phyloP scores from a whole-genome alignment of 2,113 vertebrate species.

The Oxyura jamaicensis region DNA sequence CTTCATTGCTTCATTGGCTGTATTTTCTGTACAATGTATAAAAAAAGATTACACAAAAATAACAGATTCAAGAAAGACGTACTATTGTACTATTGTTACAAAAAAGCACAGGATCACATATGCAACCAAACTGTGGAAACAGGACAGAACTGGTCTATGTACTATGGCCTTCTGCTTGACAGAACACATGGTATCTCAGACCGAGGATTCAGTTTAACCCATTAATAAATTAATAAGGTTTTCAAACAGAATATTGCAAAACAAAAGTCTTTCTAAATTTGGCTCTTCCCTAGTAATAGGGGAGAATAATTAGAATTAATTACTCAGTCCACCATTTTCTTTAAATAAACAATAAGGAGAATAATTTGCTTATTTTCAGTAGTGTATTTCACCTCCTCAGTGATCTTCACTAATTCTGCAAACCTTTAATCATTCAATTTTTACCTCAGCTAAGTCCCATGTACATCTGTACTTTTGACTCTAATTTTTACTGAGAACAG shows the following conservation, averaged over 20 bases:
- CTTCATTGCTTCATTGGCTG: fast-evolving
- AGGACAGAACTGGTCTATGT: background rate
- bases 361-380: background rate
- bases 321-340: background rate
- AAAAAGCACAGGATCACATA: background rate
- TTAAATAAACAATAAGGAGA: background rate
- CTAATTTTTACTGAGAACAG: background rate
- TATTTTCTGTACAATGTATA: background rate
- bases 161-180: background rate
- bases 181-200: background rate
- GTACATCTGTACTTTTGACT: background rate
- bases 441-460: background rate
- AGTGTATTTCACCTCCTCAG: background rate
- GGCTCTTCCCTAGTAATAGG: fast-evolving
- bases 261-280: background rate
- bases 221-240: background rate
- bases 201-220: background rate
- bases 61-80: background rate
- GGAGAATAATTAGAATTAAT: background rate
- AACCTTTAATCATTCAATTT: background rate
- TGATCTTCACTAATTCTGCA: background rate
- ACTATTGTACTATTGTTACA: background rate
- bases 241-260: background rate
- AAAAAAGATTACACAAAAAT: background rate
- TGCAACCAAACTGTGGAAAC: background rate